Base-by-base conservation (phyloP, 2,113 vertebrate species). In the Embiotoca jacksoni region DNA sequence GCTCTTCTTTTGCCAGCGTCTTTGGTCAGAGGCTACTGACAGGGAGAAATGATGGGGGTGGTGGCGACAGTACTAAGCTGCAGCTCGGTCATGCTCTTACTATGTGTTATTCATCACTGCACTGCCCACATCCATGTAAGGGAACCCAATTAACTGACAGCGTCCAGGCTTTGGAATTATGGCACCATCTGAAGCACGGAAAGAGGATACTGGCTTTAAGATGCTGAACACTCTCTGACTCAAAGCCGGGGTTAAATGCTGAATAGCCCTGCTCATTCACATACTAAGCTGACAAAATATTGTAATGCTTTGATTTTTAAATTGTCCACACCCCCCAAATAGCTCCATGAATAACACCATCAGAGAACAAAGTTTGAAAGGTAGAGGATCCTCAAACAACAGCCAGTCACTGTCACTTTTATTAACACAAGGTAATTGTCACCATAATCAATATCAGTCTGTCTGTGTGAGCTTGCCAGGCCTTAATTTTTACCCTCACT, bases 181-280 rank as follows among this genome's bases (percentile, higher is more conserved):
- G 71, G 57, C 89, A 87, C 88, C 60, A 88, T 91, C 74, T 84
- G 50, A 93, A 88, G 72, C 89, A 90, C 31, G 75, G 81, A 61
- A 72, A 90, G 41, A 5, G 64, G 87, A 87, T 77, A 80, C 75
- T 39, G 80, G 46, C 75, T 77, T 73, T 66, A 70, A 89, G 60
- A 90, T 36, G 64, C 64, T 80, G 72, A 74, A 78, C 50, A 37
- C 74, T 81, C 69, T 75, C 44, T 50, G 58, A 82, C 5, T 65
- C 64, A 86, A 71, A 80, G 60, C 73, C 64, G 6, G 61, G 75
- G 70, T 76, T 69, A 70, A 82, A 80, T 44, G 32, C 50, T 68
- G 57, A 78, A 75, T 35, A 75, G 36, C 50, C 70, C 72, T 46
- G 66, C 73, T 67, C 67, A 77, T 71, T 83, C 60, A 87, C 69